These are phyloP conservation scores for Camelus dromedarius DNA, from an alignment of 2,113 vertebrate genomes.

Conservation along the genomic window DNA sequence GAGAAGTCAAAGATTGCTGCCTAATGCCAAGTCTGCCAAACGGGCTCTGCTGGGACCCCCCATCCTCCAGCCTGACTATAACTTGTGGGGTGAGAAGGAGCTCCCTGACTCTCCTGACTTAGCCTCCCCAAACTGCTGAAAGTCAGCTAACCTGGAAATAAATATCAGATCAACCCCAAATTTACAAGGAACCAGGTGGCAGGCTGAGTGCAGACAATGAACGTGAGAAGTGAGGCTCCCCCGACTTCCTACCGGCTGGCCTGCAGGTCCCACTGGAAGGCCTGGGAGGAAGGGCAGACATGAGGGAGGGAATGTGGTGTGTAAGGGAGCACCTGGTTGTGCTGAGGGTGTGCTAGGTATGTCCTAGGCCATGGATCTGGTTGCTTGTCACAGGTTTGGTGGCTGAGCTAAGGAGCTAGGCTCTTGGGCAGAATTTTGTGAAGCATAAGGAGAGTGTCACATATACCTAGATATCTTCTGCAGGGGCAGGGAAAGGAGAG, in stretches of 20 bases:
- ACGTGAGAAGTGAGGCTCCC: not conserved
- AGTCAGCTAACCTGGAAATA: slow-evolving; percentile 1
- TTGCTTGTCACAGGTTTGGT: not conserved
- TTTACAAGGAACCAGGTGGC: not conserved
- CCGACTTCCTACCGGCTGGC: not conserved
- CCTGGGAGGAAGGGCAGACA: not conserved
- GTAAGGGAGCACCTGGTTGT: not conserved
- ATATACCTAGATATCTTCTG: not conserved
- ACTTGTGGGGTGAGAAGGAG: not conserved
- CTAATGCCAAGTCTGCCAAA: not conserved
- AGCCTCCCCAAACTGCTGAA: not conserved
- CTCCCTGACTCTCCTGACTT: not conserved
- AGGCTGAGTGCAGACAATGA: not conserved
- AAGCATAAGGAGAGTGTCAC: not conserved
- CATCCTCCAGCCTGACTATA: not conserved
- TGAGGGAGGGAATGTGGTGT: not conserved
- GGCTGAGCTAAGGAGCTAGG: not conserved
- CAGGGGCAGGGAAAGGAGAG: not conserved
- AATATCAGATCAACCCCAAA: not conserved
- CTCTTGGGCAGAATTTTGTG: slow-evolving; percentile 24
- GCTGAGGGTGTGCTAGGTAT: not conserved
- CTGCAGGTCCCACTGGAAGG: not conserved
- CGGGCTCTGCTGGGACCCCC: not conserved
- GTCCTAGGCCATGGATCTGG: not conserved
- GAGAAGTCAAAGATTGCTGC: not conserved